Evolutionary conservation across 2,888 invertebrate species (phyloP), one percentile per base, ranked within the genome.

Genomic region (Cepaea hortensis): DNA sequence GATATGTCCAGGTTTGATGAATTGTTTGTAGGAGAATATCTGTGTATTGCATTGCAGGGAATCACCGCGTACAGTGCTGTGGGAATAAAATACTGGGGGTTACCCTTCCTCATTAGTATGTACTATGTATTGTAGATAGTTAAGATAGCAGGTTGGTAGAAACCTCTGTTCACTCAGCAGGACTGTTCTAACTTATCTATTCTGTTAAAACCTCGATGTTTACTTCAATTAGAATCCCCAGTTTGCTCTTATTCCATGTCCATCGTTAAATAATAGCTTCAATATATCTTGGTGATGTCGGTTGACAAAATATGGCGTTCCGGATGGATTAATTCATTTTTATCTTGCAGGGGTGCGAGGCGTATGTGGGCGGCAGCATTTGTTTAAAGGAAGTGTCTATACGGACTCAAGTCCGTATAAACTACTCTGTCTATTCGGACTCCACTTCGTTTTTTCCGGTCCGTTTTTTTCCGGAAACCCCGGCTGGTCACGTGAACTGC

Each of bases 251-350:
- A 11, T 4, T 35, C n/a, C 13, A 4, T 77, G 9, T 23, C 35
- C 55, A 55, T 61, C 11, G 35, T 62, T 3, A 79, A 4, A 20
- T 75, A 62, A 76, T 35, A 50, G 11, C 68, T 84, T 65, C 35
- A 20, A 18, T 77, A 23, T 84, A 55, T 82, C 68, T 83, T 85
- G 82, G 23, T 70, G 79, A 65, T 80, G 85, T 85, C 84, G 87
- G 82, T 85, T 83, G 85, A 80, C 85, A 85, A 85, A 88, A 87
- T 85, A 85, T 88, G 88, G 88, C 88, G 88, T 87, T 85, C 75
- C 68, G 77, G 85, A 81, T 85, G 72, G 87, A 81, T 20, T 65
- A 85, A 85, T 85, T 85, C 85, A 88, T 61, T 82, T 50, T 20
- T 11, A 18, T 13, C 3, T 13, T 61, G 7, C 13, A 81, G 87